A percentile compares a stretch with the other conserved stretches of the same genome.
Conservation (phyloP, 1,140 invertebrate species). For the Myzus persicae region DNA sequence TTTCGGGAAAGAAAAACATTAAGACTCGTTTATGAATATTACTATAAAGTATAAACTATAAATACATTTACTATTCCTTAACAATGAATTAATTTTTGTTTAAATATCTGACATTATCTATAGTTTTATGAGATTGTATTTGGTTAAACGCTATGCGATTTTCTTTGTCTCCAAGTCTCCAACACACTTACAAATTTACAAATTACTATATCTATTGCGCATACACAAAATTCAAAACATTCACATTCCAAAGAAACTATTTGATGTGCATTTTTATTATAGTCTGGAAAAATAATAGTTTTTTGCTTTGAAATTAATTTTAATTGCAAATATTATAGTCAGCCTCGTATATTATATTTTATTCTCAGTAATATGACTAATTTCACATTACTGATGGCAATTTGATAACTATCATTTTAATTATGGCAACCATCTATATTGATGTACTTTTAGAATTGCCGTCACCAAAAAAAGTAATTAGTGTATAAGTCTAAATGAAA, state of each 20-base stretch:
- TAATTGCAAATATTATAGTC: background rate
- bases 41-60: background rate
- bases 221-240: background rate
- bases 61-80: background rate
- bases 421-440: background rate
- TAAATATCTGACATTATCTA: background rate
- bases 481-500: background rate
- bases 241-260: background rate
- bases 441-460: background rate
- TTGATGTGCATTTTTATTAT: background rate
- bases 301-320: background rate
- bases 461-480: background rate
- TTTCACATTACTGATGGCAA: background rate
- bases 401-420: background rate
- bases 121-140: background rate
- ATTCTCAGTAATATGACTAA: background rate
- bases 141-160: background rate
- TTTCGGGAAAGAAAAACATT: background rate
- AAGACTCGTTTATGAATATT: background rate
- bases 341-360: background rate
- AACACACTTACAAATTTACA: background rate
- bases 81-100: conserved; percentile 1
- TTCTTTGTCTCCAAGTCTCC: background rate
- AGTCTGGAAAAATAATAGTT: background rate
- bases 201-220: background rate